Percentiles rank a stretch among this genome's conserved stretches.
Evolutionary conservation across 2,888 invertebrate genomes (phyloP).

Genomic region (Hybos culiciformis): DNA sequence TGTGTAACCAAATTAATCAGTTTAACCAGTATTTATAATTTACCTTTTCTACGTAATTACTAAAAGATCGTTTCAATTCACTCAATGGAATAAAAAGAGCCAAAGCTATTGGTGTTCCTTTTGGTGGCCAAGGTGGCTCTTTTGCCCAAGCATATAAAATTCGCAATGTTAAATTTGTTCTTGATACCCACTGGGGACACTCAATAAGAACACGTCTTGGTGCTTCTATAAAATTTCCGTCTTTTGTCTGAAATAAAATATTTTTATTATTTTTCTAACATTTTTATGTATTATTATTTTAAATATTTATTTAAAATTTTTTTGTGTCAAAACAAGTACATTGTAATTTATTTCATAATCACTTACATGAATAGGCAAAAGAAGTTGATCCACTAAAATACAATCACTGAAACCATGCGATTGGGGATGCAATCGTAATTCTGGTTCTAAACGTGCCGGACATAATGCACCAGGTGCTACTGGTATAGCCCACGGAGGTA

Average conservation of each 20-base stretch:
- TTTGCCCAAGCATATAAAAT: slow-evolving; percentile 43
- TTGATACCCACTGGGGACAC: slow-evolving; percentile 40
- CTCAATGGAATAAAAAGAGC: slow-evolving; percentile 40
- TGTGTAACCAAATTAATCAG: background rate
- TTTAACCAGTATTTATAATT: background rate
- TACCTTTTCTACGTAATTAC: slow-evolving; percentile 24
- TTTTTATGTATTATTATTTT: too few relatives aligned
- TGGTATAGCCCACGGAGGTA: slow-evolving; percentile 38
- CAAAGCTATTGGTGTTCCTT: slow-evolving; percentile 36
- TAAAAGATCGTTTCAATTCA: slow-evolving; percentile 37
- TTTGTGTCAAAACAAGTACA: too few relatives aligned
- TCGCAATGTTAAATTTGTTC: slow-evolving; percentile 38
- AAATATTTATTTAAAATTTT: too few relatives aligned
- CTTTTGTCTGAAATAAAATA: slow-evolving; percentile 37
- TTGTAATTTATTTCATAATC: too few relatives aligned
- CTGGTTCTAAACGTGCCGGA: slow-evolving; percentile 40
- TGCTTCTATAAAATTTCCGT: slow-evolving; percentile 37
- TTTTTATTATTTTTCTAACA: too few relatives aligned
- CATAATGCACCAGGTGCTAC: slow-evolving; percentile 37
- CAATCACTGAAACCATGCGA: slow-evolving; percentile 27
- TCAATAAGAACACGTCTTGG: slow-evolving; percentile 40
- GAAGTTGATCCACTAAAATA: slow-evolving; percentile 35
- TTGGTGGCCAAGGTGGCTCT: slow-evolving; percentile 29
- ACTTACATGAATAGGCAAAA: slow-evolving; percentile 38
- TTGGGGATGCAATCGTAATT: slow-evolving; percentile 32